phyloP scores from a whole-genome alignment of 2,797 vertebrate genomes.

The Gallinago nigripennis region DNA sequence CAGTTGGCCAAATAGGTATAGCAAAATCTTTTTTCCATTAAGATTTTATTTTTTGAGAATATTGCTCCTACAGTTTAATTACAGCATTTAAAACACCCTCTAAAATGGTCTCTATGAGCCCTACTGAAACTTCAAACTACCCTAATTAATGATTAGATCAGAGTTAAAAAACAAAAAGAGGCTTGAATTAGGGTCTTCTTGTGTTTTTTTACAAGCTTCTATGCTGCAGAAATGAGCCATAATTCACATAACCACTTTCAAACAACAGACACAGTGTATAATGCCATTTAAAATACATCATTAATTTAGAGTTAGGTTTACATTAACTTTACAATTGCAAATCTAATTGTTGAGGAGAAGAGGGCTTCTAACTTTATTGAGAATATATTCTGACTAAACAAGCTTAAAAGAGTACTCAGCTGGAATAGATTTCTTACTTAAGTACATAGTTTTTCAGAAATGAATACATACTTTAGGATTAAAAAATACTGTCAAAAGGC shows the following conservation, averaged over 20 bases:
- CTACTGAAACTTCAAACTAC: slow-evolving; percentile 50
- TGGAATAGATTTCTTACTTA: background rate
- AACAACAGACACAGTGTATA: slow-evolving; percentile 20
- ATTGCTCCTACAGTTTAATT: slow-evolving; percentile 68
- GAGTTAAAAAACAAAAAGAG: slow-evolving; percentile 37
- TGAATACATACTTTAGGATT: background rate
- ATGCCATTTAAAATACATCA: background rate
- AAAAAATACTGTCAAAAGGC: background rate
- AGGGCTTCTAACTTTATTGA: background rate
- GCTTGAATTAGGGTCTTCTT: slow-evolving; percentile 12
- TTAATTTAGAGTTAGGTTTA: slow-evolving; percentile 4
- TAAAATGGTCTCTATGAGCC: slow-evolving; percentile 48
- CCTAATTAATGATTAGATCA: slow-evolving; percentile 71
- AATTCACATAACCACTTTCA: slow-evolving; percentile 30
- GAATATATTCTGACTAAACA: background rate
- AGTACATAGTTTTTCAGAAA: background rate
- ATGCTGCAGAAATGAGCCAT: slow-evolving; percentile 4
- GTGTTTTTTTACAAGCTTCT: slow-evolving; percentile 17
- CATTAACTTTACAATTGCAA: background rate
- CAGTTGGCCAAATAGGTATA: slow-evolving; percentile 71
- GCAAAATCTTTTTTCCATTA: slow-evolving; percentile 37
- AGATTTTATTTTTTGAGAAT: slow-evolving; percentile 68
- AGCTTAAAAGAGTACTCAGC: background rate
- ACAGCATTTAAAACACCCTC: slow-evolving; percentile 68
- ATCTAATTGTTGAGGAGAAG: slow-evolving; percentile 12